A percentile compares a stretch with the other conserved stretches of the same genome.
Conservation (phyloP, 2,888 invertebrate genomes). For the Sepiola atlantica region DNA sequence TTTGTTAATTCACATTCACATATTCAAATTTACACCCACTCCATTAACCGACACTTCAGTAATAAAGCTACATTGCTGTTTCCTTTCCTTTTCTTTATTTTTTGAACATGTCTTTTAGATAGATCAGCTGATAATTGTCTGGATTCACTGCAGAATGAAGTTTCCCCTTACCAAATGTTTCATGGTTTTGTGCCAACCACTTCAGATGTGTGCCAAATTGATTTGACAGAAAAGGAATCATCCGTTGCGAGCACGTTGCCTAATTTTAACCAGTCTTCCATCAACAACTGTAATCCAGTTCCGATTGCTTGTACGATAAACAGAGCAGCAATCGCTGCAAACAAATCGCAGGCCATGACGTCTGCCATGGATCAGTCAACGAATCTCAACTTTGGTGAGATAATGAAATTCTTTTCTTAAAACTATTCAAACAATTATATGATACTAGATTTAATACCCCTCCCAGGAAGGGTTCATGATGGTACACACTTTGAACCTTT, state of each 20-base stretch:
- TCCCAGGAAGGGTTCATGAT: too few relatives aligned
- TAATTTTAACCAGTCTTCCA: background rate
- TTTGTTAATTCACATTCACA: too few relatives aligned
- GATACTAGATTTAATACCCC: too few relatives aligned
- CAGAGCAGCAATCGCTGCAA: background rate
- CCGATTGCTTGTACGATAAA: background rate
- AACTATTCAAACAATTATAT: background rate
- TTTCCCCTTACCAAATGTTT: constrained; percentile 32
- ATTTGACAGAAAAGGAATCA: background rate
- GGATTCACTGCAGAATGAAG: background rate
- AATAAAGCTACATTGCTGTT: too few relatives aligned
- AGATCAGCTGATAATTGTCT: background rate
- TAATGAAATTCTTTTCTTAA: background rate
- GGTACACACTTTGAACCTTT: too few relatives aligned
- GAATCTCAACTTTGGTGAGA: background rate
- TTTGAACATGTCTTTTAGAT: background rate
- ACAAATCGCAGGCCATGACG: background rate
- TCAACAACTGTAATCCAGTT: background rate
- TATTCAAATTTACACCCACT: too few relatives aligned
- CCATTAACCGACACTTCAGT: too few relatives aligned
- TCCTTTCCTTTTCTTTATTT: background rate
- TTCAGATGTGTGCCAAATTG: background rate
- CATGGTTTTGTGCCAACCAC: constrained; percentile 32
- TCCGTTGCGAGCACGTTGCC: background rate
- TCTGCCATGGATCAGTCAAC: background rate